Percentiles rank a stretch among this genome's conserved stretches.
Evolutionary conservation across 2,797 vertebrate genomes (phyloP).

Genomic region (Dendrocincla fuliginosa): DNA sequence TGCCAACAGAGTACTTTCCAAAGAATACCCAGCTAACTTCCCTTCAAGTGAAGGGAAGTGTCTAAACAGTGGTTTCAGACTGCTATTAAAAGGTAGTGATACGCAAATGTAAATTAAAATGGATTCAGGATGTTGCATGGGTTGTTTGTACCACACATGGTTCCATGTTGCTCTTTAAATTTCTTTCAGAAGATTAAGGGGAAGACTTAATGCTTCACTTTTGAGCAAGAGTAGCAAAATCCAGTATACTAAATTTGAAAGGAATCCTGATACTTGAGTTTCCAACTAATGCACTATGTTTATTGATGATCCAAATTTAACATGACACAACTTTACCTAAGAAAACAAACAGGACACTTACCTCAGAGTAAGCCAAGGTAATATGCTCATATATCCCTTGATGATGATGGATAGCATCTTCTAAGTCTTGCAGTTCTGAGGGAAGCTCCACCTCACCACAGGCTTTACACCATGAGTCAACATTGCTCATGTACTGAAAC

Average conservation of each 20-base stretch:
- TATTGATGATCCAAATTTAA: neutral
- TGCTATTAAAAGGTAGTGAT: neutral
- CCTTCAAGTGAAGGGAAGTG: neutral
- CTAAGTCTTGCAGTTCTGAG: conserved; percentile 95
- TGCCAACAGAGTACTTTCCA: neutral
- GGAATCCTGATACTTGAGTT: neutral
- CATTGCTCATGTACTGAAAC: conserved; percentile 94
- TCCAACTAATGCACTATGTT: neutral
- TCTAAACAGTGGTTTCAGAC: neutral
- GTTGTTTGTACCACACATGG: neutral
- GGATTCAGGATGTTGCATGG: neutral
- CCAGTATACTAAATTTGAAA: neutral
- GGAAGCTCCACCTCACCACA: conserved; percentile 96
- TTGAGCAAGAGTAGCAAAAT: neutral
- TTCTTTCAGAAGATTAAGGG: neutral
- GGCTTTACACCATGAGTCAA: conserved; percentile 98
- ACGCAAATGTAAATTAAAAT: neutral
- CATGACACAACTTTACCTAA: neutral
- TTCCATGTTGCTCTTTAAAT: neutral
- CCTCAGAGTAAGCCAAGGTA: conserved; percentile 95
- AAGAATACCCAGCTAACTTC: neutral
- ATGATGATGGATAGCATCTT: conserved; percentile 98
- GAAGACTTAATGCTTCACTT: neutral
- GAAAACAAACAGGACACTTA: conserved; percentile 45
- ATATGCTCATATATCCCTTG: conserved; percentile 98